phyloP scores from a whole-genome alignment of 2,797 vertebrate genomes.

The Tokudaia tokunoshimensis region DNA sequence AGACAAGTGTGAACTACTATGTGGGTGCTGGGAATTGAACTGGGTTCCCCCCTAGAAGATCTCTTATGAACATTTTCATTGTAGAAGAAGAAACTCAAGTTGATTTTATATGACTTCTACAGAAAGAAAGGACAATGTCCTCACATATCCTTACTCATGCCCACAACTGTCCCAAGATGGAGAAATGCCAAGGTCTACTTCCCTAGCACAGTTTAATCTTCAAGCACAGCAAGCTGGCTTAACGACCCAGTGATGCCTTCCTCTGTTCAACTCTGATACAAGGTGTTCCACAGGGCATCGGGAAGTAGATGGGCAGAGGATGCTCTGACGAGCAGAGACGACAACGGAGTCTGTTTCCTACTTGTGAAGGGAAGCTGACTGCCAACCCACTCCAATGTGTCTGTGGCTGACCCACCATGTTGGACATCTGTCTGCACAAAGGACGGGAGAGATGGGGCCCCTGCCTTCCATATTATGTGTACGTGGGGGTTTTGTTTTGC shows the following conservation, averaged over 20 bases:
- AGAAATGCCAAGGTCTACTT: background rate
- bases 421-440: slow-evolving; percentile 13
- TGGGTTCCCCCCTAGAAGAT: background rate
- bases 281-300: background rate
- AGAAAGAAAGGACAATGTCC: background rate
- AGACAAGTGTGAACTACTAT: background rate
- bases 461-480: background rate
- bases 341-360: background rate
- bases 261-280: background rate
- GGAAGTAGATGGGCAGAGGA: slow-evolving; percentile 21
- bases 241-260: background rate
- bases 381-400: slow-evolving; percentile 15
- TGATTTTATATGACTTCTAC: slow-evolving; percentile 44
- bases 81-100: slow-evolving; percentile 18
- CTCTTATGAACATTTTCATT: slow-evolving; percentile 7
- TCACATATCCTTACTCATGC: background rate
- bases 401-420: background rate
- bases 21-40: background rate
- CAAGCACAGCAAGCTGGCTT: background rate
- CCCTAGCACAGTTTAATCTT: background rate
- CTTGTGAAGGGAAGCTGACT: slow-evolving; percentile 21
- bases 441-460: background rate
- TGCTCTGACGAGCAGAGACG: background rate
- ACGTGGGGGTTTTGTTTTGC: background rate
- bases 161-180: background rate